phyloP scores from a whole-genome alignment of 2,888 invertebrate genomes.

The Drosophila recens region DNA sequence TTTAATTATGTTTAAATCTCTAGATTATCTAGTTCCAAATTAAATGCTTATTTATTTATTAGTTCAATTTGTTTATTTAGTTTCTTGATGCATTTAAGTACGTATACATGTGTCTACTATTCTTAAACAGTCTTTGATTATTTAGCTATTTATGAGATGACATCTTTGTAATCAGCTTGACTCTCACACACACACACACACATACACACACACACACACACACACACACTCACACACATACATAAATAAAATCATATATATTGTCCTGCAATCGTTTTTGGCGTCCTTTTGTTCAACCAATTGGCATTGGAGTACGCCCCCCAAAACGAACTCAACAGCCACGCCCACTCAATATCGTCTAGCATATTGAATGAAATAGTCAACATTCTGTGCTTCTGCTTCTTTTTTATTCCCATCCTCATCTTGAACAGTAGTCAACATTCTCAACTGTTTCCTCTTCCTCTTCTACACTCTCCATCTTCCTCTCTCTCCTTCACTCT shows the following conservation, averaged over 20 bases:
- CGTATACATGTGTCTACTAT: not conserved
- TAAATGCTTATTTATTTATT: not conserved
- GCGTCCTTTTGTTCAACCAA: conserved; percentile 40
- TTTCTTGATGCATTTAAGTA: not conserved
- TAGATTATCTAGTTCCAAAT: too few species aligned
- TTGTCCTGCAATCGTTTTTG: conserved; percentile 42
- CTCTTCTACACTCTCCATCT: not conserved
- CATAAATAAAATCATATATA: not conserved
- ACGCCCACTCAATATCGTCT: conserved; percentile 44
- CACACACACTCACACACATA: too few species aligned
- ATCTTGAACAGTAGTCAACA: not conserved
- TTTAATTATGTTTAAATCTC: too few species aligned
- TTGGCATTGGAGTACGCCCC: conserved; percentile 43
- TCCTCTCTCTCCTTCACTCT: not conserved
- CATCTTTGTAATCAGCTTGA: conserved; percentile 18
- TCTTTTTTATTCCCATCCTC: not conserved
- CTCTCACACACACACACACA: conserved; percentile 3
- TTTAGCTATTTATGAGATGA: conserved; percentile 17
- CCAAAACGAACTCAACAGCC: conserved; percentile 15
- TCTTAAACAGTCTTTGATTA: conserved; percentile 25
- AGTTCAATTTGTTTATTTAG: not conserved
- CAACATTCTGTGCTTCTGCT: not conserved
- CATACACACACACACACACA: not conserved
- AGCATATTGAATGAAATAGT: conserved; percentile 36
- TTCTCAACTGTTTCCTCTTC: not conserved